Evolutionary conservation across 64 coral and sea anemone genomes (phyloP), one percentile per base, ranked within the genome.

Genomic region (Trachythela sp.): DNA sequence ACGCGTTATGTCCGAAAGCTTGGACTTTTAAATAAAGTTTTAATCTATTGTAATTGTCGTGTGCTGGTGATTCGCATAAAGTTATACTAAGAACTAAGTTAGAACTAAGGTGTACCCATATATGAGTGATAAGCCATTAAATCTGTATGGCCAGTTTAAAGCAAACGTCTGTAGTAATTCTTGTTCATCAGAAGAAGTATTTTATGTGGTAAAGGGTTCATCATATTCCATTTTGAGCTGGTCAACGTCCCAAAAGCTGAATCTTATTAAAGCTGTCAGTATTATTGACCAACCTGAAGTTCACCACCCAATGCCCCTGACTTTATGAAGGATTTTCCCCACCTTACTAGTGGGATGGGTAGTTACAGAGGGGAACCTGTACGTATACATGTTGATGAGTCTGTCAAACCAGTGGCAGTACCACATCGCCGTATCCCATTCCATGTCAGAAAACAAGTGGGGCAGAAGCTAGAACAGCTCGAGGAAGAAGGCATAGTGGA

Each of bases 301-400:
- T 41, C 86, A 52, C 87, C 92, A 86, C 87, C 92, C n/a, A 71
- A 54, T 39, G 83, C 80, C 38, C 83, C 83, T 31, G 84, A 89
- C 34, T 52, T 92, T 39, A 75, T 92, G 0, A 92, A 89, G 40
- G 83, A 89, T 40, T 91, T 71, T 58, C 93, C 93, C 50, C 48
- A 85, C 86, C 80, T 89, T 30, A 85, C 71, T 33, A 64, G 32
- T 86, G 93, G 93, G 85, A 94, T 85, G 49, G 89, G 89, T 84
- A 70, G 91, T 39, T 90, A 85, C 50, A 91, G 86, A 88, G 84
- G 76, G 34, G 83, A 85, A 85, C 85, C 83, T 70, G 93, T 91
- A 40, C 89, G 80, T 48, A 91, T 91, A 77, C 83, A 94, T 84
- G 86, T 94, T 43, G 86, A 94, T 88, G 86, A 94, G 86, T 88